Base-by-base conservation (phyloP, 2,888 invertebrate genomes). In the Plebejus anna region DNA sequence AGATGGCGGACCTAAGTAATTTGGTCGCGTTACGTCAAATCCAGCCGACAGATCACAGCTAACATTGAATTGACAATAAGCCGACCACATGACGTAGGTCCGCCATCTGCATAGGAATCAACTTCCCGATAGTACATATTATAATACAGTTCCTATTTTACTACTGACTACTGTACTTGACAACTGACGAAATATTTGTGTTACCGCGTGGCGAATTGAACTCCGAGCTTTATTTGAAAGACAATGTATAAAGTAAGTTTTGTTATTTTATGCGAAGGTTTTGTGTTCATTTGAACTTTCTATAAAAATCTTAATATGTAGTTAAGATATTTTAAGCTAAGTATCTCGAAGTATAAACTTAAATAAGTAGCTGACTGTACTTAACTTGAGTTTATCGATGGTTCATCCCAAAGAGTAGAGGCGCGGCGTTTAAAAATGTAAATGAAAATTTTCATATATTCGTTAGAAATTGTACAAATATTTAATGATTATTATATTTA, bases 91-190 rank as follows among this genome's bases (percentile, higher is more conserved):
- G 22, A 22, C 22, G 22, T 22, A 22, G 22, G 22, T 22, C 22
- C 22, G 22, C 22, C 22, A 22, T 22, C 22, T 22, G 22, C 22
- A 22, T 22, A 22, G 22, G 22, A 22, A 22, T 22, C 22, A 22
- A 22, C 22, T 22, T 22, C 22, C 22, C 22, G 22, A 22, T 22
- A 22, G 22, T 22, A 22, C 22, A 22, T 71, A 71, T 42, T 71
- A 42, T 13, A 47, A 77, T 77, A 77, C 79, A 78, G 81, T 81
- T 81, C 80, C 81, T 81, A 80, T 80, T 66, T 76, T 71, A 71
- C 66, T 66, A 32, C 11, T 47, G 22, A 71, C 66, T 66, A 32
- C 28, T 28, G 22, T 72, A 72, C 72, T 47, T 42, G 22, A 42
- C 22, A 72, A 22, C 47, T 28, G 28, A 22, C 36, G 28, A 42